phyloP scores from a whole-genome alignment of 2,113 vertebrate species.

The Ophiodon elongatus region DNA sequence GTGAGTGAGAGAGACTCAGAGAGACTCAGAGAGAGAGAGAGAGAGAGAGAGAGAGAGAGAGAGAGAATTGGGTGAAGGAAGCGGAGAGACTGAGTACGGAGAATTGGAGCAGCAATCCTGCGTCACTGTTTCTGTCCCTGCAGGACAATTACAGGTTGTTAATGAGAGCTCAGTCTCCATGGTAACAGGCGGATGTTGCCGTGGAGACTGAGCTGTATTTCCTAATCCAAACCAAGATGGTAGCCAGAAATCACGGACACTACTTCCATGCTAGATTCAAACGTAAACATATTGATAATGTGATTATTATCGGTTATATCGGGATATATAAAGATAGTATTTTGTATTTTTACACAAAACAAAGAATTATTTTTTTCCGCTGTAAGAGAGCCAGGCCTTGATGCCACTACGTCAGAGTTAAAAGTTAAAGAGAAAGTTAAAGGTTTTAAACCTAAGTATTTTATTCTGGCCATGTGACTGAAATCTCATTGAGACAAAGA shows the following conservation, averaged over 20 bases:
- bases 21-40: background rate
- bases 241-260: background rate
- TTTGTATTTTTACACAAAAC: background rate
- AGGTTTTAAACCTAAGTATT: too few species aligned
- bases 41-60: background rate
- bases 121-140: slow-evolving; percentile 9
- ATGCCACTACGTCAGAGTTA: too few species aligned
- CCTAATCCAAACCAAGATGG: background rate
- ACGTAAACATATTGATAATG: background rate
- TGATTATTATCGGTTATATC: background rate
- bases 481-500: background rate
- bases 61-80: background rate
- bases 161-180: slow-evolving; percentile 12
- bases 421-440: too few species aligned
- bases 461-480: too few species aligned
- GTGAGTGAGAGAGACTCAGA: too few species aligned
- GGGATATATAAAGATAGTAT: background rate
- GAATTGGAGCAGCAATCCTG: background rate
- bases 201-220: background rate
- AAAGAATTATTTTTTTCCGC: background rate
- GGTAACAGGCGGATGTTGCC: slow-evolving; percentile 19
- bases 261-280: background rate
- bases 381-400: too few species aligned
- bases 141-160: background rate
- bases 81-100: background rate